Base-by-base conservation (phyloP, 2,797 vertebrate genomes). In the Paratrypauchen microcephalus region DNA sequence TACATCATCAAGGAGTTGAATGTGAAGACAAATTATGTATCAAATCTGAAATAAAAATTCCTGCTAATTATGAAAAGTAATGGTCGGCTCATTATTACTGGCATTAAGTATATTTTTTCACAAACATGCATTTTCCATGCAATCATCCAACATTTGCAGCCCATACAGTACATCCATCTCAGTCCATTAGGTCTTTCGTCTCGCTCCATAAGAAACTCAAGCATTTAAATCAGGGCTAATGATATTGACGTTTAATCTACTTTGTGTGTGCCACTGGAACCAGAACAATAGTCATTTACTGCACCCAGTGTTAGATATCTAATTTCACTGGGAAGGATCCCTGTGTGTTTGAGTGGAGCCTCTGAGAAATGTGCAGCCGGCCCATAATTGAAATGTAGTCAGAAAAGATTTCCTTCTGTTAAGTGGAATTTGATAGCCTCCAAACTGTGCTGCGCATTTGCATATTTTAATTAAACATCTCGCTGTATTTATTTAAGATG, bases 401-500 rank as follows among this genome's bases (percentile, higher is more conserved):
- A 66, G 87, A 83, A 81, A 81, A 81, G 21, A 78, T 82, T 89
- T 85, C 87, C 69, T 70, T 74, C 68, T 68, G 80, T 87, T 89
- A 91, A 90, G 72, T 73, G 87, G 82, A 88, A 87, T 88, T 92
- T 83, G 74, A 89, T 88, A 56, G 85, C 83, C 82, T 87, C 83
- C 79, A 88, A 90, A 88, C 87, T 83, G 77, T 71, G 66, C 72
- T 70, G 56, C 7, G 36, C 66, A 92, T 94, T 93, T 89, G 88
- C 92, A 93, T 93, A 93, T 91, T 93, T 89, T 92, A 91, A 94
- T 94, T 91, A 91, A 92, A 92, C 88, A 75, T 83, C 80, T 85
- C 75, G 68, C 63, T 61, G 67, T 74, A 67, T 61, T 55, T 66
- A 72, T 67, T 69, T 41, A 76, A 73, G 78, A 89, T 83, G 71